Evolutionary conservation across 1,140 invertebrate species (phyloP).

Genomic region (Drosophila chauvacae): DNA sequence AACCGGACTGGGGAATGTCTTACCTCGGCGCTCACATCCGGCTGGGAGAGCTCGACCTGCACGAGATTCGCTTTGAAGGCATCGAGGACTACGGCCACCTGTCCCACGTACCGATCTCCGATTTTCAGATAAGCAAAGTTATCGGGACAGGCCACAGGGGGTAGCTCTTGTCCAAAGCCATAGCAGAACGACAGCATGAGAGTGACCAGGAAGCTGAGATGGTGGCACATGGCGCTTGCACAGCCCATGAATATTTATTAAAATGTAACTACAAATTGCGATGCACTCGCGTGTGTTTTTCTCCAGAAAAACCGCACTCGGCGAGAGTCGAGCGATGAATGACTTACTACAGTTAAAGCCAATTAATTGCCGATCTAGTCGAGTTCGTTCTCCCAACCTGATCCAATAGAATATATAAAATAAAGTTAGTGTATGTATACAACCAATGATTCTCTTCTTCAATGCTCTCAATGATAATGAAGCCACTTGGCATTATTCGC

Average conservation of each 20-base stretch:
- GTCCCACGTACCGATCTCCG: neutral
- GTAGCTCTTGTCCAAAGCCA: neutral
- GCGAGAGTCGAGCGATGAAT: neutral
- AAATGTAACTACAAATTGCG: constrained; percentile 8
- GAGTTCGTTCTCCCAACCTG: constrained; percentile 21
- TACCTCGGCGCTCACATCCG: neutral
- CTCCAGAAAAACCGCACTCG: neutral
- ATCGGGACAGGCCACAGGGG: neutral
- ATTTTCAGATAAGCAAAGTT: neutral
- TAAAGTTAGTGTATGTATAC: neutral
- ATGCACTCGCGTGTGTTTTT: neutral
- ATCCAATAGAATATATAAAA: neutral
- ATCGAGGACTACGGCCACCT: constrained; percentile 4
- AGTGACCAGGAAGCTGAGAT: constrained; percentile 7
- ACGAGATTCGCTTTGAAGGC: constrained; percentile 1
- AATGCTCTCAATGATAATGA: constrained; percentile 14
- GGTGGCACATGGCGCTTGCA: neutral
- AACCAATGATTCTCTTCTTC: neutral
- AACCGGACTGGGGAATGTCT: neutral
- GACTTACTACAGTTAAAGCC: neutral
- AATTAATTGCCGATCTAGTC: neutral
- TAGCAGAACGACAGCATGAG: neutral
- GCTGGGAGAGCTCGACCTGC: constrained; percentile 2
- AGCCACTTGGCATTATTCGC: neutral
- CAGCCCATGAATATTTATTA: constrained; percentile 11